Evolutionary conservation across 2,113 vertebrate genomes (phyloP), one percentile per base, ranked within the genome.

Genomic region (Oreochromis spilurus): DNA sequence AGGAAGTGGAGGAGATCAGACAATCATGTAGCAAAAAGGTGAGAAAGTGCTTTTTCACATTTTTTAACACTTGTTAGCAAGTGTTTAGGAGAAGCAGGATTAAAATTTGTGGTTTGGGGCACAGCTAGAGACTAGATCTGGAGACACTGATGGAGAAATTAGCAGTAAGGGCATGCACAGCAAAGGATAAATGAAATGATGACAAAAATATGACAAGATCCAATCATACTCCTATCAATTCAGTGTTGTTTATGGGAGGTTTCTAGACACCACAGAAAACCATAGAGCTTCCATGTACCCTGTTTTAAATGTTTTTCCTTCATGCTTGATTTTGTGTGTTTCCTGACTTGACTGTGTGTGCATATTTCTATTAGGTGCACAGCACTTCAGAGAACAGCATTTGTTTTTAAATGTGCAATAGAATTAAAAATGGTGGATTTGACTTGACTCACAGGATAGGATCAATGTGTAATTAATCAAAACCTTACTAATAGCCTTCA

Each of bases 1-100:
- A 99, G 38, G 98, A 99, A 91, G 98, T 99, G 88, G 98, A 99
- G 88, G 98, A 99, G 94, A 97, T 98, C 91, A 95, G 98, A 52
- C 98, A 99, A 95, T 98, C 98, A 0, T 98, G 97, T 94, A 98
- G 97, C 95, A 99, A 99, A 96, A 99, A 99, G 97, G 98, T 99
- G 91, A 79, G 38, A 8, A 50, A 38, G 21, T 9, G 14, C 8
- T 53, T 9, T 12, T 31, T 21, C 48, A 21, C 19, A 43, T 81
- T 40, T 38, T 75, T 17, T 29, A 19, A 48, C 24, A 11, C 40
- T 29, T 77, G 26, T 48, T 10, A n/a, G 8, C 29, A 34, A 29
- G 24, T 75, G 43, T 29, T 26, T 29, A 17, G 43, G 70, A 7
- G 43, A 19, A 48, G 9, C 43, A 29, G 21, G 21, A 19, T 26